Percentiles rank a stretch among this genome's conserved stretches.
These are phyloP conservation scores for Catocala nupta DNA, from an alignment of 2,888 invertebrate species.

Conservation along the genomic window DNA sequence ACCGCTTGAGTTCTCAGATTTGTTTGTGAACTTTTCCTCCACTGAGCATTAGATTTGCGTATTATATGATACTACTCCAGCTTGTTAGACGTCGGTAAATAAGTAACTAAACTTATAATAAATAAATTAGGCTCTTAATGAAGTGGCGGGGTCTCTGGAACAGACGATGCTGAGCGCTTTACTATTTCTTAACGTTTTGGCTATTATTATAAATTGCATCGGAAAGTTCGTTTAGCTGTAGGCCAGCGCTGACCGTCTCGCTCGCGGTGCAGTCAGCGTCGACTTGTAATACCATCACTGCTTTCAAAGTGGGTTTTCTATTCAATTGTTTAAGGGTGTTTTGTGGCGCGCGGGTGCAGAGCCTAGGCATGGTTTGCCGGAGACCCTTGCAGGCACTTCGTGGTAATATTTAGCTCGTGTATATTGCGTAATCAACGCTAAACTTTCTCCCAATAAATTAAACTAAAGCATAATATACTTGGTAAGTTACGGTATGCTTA, in stretches of 20 bases:
- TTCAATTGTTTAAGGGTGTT: slow-evolving; percentile 12
- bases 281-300: no score
- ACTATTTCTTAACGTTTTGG: slow-evolving; percentile 7
- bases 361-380: slow-evolving; percentile 27
- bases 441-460: slow-evolving; percentile 55
- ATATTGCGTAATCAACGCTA: slow-evolving; percentile 54
- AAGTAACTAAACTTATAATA: slow-evolving; percentile 54
- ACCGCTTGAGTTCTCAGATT: slow-evolving; percentile 13
- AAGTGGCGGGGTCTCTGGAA: slow-evolving; percentile 19
- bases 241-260: not conserved
- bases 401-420: slow-evolving; percentile 43
- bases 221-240: slow-evolving; percentile 1
- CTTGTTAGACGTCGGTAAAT: slow-evolving; percentile 55
- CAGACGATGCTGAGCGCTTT: slow-evolving; percentile 22
- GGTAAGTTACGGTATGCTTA: slow-evolving; percentile 61
- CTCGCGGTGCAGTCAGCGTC: no score
- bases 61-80: slow-evolving; percentile 47
- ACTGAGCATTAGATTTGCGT: slow-evolving; percentile 50
- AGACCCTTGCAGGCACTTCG: slow-evolving; percentile 31
- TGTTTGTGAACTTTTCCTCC: slow-evolving; percentile 47
- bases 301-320: slow-evolving; percentile 18
- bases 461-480: slow-evolving; percentile 63
- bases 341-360: not conserved
- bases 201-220: slow-evolving; percentile 13
- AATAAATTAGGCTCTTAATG: slow-evolving; percentile 35